phyloP scores from a whole-genome alignment of 2,113 vertebrate species.

The Lontra canadensis region DNA sequence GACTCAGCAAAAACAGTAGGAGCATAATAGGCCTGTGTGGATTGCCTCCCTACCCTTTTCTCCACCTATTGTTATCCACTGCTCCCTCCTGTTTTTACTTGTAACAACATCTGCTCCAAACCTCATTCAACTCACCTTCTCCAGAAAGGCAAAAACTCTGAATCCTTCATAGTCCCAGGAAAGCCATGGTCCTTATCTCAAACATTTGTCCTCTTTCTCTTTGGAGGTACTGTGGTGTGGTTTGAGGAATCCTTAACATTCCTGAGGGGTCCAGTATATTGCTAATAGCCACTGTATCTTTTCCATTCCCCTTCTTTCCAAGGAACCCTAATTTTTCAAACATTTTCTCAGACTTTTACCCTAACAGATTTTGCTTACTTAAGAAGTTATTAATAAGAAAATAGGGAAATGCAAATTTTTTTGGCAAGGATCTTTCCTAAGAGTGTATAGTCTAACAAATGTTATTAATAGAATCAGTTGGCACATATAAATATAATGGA shows the following conservation, averaged over 20 bases:
- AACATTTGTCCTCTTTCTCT: not conserved
- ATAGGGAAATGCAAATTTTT: not conserved
- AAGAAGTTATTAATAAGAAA: not conserved
- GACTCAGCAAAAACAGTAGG: not conserved
- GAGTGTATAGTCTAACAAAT: not conserved
- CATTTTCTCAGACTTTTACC: not conserved
- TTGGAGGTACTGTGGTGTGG: not conserved
- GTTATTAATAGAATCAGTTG: not conserved
- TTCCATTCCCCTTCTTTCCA: not conserved
- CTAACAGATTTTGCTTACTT: not conserved
- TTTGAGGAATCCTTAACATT: not conserved
- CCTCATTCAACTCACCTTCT: not conserved
- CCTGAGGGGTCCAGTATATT: not conserved
- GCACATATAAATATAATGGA: not conserved
- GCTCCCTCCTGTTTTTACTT: not conserved
- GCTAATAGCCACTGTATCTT: not conserved
- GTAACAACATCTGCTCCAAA: not conserved
- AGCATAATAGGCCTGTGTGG: accelerated
- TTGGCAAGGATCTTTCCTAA: not conserved
- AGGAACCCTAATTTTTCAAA: not conserved
- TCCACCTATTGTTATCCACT: not conserved
- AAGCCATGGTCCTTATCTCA: not conserved
- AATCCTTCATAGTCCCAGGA: not conserved
- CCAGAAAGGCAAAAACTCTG: not conserved
- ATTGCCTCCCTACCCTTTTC: not conserved